These are phyloP conservation scores for Patagioenas fasciata DNA, from an alignment of 2,113 vertebrate species.

Conservation along the genomic window DNA sequence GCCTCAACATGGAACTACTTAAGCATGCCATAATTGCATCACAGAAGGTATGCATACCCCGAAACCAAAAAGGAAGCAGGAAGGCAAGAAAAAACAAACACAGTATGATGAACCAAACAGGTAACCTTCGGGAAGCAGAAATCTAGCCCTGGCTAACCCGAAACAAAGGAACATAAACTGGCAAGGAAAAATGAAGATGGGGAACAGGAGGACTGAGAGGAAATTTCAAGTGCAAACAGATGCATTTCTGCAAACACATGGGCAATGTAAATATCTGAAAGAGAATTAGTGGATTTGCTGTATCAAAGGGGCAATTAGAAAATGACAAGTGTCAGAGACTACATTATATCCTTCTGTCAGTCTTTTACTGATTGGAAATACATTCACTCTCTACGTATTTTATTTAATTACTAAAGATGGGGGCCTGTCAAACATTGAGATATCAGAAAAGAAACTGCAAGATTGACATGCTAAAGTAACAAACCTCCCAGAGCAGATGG, in stretches of 20 bases:
- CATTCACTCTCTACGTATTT: background rate
- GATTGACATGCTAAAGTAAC: slow-evolving; percentile 25
- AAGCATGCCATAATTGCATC: slow-evolving; percentile 64
- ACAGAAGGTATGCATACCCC: slow-evolving; percentile 64
- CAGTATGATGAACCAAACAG: slow-evolving; percentile 48
- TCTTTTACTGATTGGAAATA: background rate
- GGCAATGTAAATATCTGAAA: background rate
- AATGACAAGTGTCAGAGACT: background rate
- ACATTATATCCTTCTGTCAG: background rate
- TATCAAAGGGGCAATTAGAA: background rate
- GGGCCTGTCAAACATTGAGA: slow-evolving; percentile 15
- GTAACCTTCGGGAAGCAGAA: slow-evolving; percentile 59
- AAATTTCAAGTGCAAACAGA: background rate
- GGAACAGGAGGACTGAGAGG: background rate
- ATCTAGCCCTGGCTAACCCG: background rate
- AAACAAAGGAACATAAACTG: background rate
- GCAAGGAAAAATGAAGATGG: background rate
- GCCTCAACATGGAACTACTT: slow-evolving; percentile 66
- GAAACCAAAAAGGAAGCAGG: slow-evolving; percentile 67
- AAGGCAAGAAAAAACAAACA: slow-evolving; percentile 64
- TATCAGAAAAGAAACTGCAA: slow-evolving; percentile 15
- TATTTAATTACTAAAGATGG: slow-evolving; percentile 4
- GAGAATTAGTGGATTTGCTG: background rate
- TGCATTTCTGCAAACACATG: background rate
- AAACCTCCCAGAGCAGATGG: slow-evolving; percentile 39